A percentile compares a stretch with the other conserved stretches of the same genome.
Evolutionary conservation across 1,140 invertebrate species (phyloP).

Genomic region (Drosophila arawakana): DNA sequence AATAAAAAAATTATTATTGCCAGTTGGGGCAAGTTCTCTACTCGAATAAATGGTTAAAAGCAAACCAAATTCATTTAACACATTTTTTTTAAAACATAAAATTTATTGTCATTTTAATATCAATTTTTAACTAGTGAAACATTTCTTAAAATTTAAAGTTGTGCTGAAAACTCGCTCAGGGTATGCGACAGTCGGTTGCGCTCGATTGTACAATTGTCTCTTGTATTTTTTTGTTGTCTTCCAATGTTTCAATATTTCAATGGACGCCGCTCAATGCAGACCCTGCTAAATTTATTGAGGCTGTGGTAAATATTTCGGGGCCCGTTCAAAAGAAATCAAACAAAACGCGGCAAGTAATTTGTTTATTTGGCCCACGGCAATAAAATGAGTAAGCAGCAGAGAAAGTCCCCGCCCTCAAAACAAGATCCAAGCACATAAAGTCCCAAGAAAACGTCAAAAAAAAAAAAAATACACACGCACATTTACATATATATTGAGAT

Average conservation of each 20-base stretch:
- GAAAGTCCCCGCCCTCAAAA: slow-evolving; percentile 27
- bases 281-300: slow-evolving; percentile 81
- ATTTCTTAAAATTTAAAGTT: too few species aligned
- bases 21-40: too few species aligned
- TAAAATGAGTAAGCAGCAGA: slow-evolving; percentile 61
- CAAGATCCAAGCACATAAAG: neutral
- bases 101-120: too few species aligned
- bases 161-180: too few species aligned
- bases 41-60: too few species aligned
- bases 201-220: too few species aligned
- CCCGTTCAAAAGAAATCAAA: slow-evolving; percentile 82
- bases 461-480: neutral
- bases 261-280: slow-evolving; percentile 56
- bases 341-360: slow-evolving; percentile 72
- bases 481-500: neutral
- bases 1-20: too few species aligned
- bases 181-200: too few species aligned
- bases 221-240: too few species aligned
- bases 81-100: too few species aligned
- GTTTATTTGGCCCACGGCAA: slow-evolving; percentile 76
- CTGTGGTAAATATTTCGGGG: slow-evolving; percentile 79
- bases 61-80: too few species aligned
- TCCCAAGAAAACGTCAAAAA: slow-evolving; percentile 6
- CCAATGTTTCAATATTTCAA: slow-evolving; percentile 49
- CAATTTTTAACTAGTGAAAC: too few species aligned